Conservation (phyloP, 2,113 vertebrate genomes). For the Gavialis gangeticus region DNA sequence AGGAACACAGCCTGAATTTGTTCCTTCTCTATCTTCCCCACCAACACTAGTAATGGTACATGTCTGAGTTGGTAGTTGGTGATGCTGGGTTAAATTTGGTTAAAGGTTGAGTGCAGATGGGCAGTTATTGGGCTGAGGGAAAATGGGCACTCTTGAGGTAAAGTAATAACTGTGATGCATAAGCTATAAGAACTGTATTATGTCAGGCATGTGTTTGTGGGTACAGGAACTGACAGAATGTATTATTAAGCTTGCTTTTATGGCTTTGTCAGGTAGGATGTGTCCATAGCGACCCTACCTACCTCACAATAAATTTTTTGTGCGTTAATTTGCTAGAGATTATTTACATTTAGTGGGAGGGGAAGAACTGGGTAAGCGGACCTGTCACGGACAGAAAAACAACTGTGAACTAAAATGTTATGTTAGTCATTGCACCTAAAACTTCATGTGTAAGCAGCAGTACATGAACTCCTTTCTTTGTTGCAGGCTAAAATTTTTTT, state of each 20-base stretch:
- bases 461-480: background rate
- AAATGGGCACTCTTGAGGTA: background rate
- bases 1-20: background rate
- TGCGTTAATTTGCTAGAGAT: background rate
- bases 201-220: too few relatives aligned
- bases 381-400: background rate
- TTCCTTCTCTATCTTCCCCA: background rate
- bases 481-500: background rate
- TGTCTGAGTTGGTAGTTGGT: background rate
- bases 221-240: too few relatives aligned
- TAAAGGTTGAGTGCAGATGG: background rate
- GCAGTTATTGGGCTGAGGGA: background rate
- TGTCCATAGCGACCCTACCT: accelerated
- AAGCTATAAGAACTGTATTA: too few relatives aligned
- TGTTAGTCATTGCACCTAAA: background rate
- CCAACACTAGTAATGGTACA: background rate
- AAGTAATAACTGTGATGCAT: background rate
- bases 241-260: background rate
- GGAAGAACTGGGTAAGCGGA: background rate
- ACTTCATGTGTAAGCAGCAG: background rate
- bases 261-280: background rate
- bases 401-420: background rate
- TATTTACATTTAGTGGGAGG: background rate
- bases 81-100: background rate
- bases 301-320: background rate